phyloP scores from a whole-genome alignment of 2,113 vertebrate genomes.

The Panurus biarmicus region DNA sequence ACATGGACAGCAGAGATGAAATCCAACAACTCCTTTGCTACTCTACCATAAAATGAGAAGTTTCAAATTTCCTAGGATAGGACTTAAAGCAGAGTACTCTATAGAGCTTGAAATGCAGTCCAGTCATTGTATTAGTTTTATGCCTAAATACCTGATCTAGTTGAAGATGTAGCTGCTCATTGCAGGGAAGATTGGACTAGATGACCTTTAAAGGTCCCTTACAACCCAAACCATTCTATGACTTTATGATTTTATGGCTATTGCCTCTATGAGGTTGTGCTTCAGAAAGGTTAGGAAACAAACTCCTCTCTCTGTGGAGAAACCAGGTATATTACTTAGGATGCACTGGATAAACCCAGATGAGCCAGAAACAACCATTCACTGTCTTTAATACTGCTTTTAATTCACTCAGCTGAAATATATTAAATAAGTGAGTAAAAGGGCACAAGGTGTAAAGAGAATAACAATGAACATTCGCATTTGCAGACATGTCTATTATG shows the following conservation, averaged over 20 bases:
- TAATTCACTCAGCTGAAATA: neutral
- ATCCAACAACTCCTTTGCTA: neutral
- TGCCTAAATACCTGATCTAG: neutral
- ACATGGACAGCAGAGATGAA: neutral
- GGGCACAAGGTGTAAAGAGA: neutral
- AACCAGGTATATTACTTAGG: neutral
- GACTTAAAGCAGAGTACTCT: neutral
- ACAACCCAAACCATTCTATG: neutral
- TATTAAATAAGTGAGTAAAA: conserved; percentile 8
- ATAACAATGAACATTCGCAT: neutral
- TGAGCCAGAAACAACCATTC: neutral
- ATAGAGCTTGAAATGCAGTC: neutral
- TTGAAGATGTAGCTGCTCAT: neutral
- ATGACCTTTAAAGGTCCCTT: neutral
- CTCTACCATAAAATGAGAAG: neutral
- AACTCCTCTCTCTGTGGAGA: neutral
- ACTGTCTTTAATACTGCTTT: neutral
- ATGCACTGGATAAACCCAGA: neutral
- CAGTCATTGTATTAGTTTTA: neutral
- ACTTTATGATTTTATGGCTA: neutral
- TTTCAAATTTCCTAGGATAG: neutral
- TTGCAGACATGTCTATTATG: neutral
- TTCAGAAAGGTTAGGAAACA: neutral
- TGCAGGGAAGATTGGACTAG: neutral
- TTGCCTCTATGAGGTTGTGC: neutral